Evolutionary conservation across 2,113 vertebrate species (phyloP), one percentile per base, ranked within the genome.

Genomic region (Echinops telfairi): DNA sequence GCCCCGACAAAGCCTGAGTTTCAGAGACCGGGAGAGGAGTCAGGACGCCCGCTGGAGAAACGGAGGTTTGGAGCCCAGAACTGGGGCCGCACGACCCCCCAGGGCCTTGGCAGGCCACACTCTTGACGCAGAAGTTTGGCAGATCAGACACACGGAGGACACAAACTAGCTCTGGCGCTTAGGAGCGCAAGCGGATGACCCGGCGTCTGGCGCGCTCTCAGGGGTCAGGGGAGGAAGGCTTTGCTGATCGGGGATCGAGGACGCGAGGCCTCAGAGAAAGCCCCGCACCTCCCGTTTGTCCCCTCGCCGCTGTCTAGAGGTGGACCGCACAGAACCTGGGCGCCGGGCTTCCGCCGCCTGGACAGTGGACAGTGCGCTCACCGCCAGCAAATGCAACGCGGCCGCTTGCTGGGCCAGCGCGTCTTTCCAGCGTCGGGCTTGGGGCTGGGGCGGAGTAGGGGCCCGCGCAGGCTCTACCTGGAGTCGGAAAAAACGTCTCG

Each of bases 61-160:
- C 83, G 99, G 98, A 99, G 98, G 14, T 79, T 70, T 58, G 80
- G 31, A 62, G 43, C 3, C 5, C 82, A 71, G 36, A 38, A 57
- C 31, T 25, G 76, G 33, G 68, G 14, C n/a, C 5, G 0, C 58
- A 15, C 27, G 60, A 62, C 40, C 25, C n/a, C 38, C 23, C 27
- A 17, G 38, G 29, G n/a, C 71, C 79, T 81, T 15, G 0, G 27
- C 0, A 75, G 31, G 58, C 12, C 60, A 38, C 82, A 17, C 14
- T 82, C n/a, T 43, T 23, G 85, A 80, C 36, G 90, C 19, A 22
- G 15, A 6, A 29, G 38, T 88, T 47, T 70, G 31, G 53, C 12
- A 36, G 58, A 47, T 33, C 23, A 1, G 4, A 31, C 83, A 16
- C 6, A 0, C 0, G 20, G 2, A 40, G 33, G 11, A 17, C 81